Conservation (phyloP, 2,888 invertebrate genomes). For the Endotricha flammealis region DNA sequence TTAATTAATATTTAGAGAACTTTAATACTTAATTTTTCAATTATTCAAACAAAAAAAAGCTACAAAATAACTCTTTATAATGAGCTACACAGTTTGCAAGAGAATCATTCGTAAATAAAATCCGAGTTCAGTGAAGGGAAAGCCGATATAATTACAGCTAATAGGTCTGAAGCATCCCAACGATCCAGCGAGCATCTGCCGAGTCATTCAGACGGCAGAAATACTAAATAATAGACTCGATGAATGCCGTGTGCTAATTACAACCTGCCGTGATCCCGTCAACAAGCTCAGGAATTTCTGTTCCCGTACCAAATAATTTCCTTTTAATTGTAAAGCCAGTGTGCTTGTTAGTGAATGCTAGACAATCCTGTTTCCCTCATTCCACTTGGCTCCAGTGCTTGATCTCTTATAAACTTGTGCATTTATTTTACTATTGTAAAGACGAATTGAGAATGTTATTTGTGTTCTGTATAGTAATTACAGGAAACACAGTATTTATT, state of each 20-base stretch:
- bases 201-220: constrained; percentile 31
- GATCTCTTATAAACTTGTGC: no score
- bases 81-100: no score
- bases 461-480: no score
- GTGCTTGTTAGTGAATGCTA: constrained; percentile 11
- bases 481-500: no score
- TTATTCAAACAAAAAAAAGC: no score
- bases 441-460: no score
- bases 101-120: no score
- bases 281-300: constrained; percentile 25
- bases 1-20: no score
- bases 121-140: background rate
- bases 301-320: constrained; percentile 28
- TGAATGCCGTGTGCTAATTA: constrained; percentile 35
- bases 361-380: background rate
- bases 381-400: no score
- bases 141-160: constrained; percentile 18
- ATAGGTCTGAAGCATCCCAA: constrained; percentile 10
- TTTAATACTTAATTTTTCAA: no score
- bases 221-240: constrained; percentile 29
- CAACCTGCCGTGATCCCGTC: constrained; percentile 15
- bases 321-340: constrained; percentile 23
- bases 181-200: constrained; percentile 25
- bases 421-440: no score
- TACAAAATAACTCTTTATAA: no score